phyloP scores from a whole-genome alignment of 92 coral and sea anemone species.

The Parazoanthus darwini region DNA sequence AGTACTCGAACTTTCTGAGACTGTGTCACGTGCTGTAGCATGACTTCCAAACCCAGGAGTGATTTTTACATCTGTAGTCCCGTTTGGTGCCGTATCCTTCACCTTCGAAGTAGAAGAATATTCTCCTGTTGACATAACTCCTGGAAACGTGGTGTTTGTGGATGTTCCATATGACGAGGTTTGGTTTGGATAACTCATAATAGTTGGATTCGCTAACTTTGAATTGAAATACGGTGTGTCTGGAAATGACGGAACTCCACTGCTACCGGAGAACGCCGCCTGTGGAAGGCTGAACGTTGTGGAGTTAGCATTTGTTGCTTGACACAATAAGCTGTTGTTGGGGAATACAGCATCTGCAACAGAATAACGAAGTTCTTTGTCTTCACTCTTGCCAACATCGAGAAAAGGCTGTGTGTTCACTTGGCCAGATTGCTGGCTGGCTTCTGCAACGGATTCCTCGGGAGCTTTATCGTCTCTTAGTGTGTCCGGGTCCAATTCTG shows the following conservation, averaged over 20 bases:
- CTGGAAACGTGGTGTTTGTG: neutral
- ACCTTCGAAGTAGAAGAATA: neutral
- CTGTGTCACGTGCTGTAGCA: neutral
- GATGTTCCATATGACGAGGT: neutral
- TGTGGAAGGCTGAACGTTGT: neutral
- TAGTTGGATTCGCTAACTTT: neutral
- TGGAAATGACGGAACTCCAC: slow-evolving; percentile 38
- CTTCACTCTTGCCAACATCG: neutral
- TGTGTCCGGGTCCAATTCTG: neutral
- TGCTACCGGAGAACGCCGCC: neutral
- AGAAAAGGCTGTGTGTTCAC: neutral
- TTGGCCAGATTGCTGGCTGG: neutral
- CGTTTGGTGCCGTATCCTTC: neutral
- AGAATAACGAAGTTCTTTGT: neutral
- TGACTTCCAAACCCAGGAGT: neutral
- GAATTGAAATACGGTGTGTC: neutral
- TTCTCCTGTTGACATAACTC: neutral
- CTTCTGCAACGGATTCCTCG: neutral
- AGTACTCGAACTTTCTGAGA: neutral
- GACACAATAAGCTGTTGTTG: neutral
- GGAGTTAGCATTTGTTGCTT: neutral
- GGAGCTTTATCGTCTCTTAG: neutral
- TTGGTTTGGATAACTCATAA: neutral
- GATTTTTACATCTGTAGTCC: neutral
- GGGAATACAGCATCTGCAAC: neutral